phyloP scores from a whole-genome alignment of 2,113 vertebrate species.

The Trichomycterus rosablanca region DNA sequence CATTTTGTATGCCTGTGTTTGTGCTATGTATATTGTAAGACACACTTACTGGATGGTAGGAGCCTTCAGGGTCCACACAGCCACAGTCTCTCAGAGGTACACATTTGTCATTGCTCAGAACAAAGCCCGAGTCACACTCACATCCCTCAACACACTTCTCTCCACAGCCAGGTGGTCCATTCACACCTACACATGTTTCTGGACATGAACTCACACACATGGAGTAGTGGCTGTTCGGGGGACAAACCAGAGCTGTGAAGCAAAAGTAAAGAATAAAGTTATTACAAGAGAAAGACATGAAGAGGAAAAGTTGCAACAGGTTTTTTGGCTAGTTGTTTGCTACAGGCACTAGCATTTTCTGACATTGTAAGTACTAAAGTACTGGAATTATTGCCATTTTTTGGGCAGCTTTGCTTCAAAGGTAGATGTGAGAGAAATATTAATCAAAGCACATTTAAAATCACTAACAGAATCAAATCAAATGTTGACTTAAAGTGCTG shows the following conservation, averaged over 20 bases:
- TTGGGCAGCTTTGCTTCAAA: too few relatives aligned
- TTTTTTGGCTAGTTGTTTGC: too few relatives aligned
- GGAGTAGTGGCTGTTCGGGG: conserved; percentile 71
- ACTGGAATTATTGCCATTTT: too few relatives aligned
- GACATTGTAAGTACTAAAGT: too few relatives aligned
- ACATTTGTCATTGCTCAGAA: conserved; percentile 64
- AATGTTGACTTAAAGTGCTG: too few relatives aligned
- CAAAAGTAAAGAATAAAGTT: neutral
- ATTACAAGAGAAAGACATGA: too few relatives aligned
- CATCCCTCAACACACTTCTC: conserved; percentile 70
- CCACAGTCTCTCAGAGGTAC: conserved; percentile 67
- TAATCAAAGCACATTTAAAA: too few relatives aligned
- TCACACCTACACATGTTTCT: conserved; percentile 60
- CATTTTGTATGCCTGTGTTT: too few relatives aligned
- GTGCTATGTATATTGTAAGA: too few relatives aligned
- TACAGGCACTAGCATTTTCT: too few relatives aligned
- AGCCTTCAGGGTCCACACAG: conserved; percentile 59
- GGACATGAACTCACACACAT: conserved; percentile 68
- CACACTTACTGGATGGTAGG: conserved; percentile 68
- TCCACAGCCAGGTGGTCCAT: conserved; percentile 52
- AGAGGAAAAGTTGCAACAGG: too few relatives aligned
- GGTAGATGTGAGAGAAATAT: too few relatives aligned
- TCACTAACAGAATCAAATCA: neutral
- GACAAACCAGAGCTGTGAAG: conserved; percentile 64
- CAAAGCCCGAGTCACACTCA: conserved; percentile 66